phyloP scores from a whole-genome alignment of 2,113 vertebrate genomes.

The Trochalopteron elliotii region DNA sequence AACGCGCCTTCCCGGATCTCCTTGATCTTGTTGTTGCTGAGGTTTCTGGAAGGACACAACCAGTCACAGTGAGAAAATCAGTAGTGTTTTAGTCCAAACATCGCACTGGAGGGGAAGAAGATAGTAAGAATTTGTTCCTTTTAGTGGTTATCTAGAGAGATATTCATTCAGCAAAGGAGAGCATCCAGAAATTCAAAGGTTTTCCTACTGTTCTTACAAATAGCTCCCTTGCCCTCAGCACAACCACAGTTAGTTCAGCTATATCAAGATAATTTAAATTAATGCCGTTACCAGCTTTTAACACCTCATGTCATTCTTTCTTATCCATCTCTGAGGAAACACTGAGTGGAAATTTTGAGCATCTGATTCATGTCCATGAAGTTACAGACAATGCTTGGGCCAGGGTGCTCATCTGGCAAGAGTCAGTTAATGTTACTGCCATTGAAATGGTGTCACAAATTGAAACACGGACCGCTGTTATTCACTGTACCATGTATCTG shows the following conservation, averaged over 20 bases:
- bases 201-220: neutral
- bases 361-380: neutral
- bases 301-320: neutral
- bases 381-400: neutral
- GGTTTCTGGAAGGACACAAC: slow-evolving; percentile 78
- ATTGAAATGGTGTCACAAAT: neutral
- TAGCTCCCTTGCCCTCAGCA: neutral
- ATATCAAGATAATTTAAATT: neutral
- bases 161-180: neutral
- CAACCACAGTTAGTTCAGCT: neutral
- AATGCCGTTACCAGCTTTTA: neutral
- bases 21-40: slow-evolving; percentile 95
- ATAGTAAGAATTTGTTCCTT: neutral
- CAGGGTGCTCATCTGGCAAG: neutral
- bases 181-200: neutral
- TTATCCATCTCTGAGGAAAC: neutral
- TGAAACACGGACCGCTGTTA: neutral
- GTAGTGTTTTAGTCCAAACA: neutral
- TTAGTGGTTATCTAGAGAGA: neutral
- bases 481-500: too few relatives aligned
- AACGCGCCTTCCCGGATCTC: slow-evolving; percentile 91
- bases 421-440: neutral
- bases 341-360: neutral
- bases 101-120: neutral
- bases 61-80: neutral